Evolutionary conservation across 2,888 invertebrate species (phyloP).

Genomic region (Uropetala carovei): DNA sequence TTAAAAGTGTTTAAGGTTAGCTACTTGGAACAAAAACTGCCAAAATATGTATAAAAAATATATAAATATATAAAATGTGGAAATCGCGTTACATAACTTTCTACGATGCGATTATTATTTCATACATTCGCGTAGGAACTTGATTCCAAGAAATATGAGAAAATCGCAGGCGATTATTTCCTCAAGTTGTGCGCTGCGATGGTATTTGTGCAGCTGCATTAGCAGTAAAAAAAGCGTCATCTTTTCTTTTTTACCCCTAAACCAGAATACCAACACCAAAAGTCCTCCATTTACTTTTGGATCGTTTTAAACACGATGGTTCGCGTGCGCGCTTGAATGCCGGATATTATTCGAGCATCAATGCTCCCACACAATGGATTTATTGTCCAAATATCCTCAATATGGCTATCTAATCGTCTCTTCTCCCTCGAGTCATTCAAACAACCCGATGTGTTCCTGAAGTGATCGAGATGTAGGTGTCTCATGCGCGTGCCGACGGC

Average conservation of each 20-base stretch:
- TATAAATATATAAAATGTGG: no score
- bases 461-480: constrained; percentile 18
- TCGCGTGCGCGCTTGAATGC: neutral
- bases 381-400: constrained; percentile 14
- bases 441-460: neutral
- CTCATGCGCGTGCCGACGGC: constrained; percentile 31
- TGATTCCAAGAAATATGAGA: no score
- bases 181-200: neutral
- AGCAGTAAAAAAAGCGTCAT: neutral
- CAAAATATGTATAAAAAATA: no score
- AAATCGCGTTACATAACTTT: no score
- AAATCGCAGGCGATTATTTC: no score
- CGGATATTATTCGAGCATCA: neutral
- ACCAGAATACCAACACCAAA: neutral
- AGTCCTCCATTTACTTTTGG: neutral
- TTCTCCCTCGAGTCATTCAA: neutral
- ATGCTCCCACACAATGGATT: neutral
- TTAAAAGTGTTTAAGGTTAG: no score
- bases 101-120: no score
- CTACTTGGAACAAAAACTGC: no score
- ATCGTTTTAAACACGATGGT: neutral
- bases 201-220: neutral
- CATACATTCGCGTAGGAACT: no score
- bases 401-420: neutral
- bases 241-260: neutral